phyloP scores from a whole-genome alignment of 2,113 vertebrate species.

The Regulus satrapa region DNA sequence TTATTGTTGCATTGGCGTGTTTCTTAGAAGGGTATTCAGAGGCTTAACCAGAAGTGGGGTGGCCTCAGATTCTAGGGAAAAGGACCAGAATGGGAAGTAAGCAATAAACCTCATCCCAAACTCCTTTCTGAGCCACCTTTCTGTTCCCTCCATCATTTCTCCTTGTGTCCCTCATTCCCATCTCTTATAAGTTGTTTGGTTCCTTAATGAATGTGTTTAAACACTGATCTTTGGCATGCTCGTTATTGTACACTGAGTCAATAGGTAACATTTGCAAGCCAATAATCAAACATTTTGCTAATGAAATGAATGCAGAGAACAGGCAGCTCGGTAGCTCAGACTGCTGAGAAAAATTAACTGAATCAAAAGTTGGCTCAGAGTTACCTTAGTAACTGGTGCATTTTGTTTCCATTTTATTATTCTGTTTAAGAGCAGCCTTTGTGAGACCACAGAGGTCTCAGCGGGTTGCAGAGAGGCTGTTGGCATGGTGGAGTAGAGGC shows the following conservation, averaged over 20 bases:
- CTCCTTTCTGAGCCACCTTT: background rate
- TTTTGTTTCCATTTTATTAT: slow-evolving; percentile 26
- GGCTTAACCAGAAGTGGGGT: background rate
- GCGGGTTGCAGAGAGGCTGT: slow-evolving; percentile 42
- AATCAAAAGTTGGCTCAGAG: slow-evolving; percentile 11
- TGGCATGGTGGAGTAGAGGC: slow-evolving; percentile 41
- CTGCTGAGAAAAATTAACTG: background rate
- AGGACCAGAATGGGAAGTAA: background rate
- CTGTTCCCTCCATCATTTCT: background rate
- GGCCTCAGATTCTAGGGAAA: slow-evolving; percentile 1
- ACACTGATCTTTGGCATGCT: slow-evolving; percentile 30
- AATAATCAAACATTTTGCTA: slow-evolving; percentile 41
- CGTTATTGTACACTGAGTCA: slow-evolving; percentile 24
- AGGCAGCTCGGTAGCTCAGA: background rate
- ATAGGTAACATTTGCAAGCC: slow-evolving; percentile 27
- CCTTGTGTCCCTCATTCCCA: background rate
- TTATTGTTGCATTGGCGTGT: background rate
- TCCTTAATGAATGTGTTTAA: slow-evolving; percentile 15
- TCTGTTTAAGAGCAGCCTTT: slow-evolving; percentile 25
- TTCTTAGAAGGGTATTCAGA: background rate
- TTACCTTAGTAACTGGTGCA: slow-evolving; percentile 66
- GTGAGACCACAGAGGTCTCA: slow-evolving; percentile 2
- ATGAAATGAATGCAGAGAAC: slow-evolving; percentile 33
- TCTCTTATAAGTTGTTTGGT: background rate
- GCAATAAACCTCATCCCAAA: background rate